phyloP scores from a whole-genome alignment of 2,888 invertebrate genomes.

The Tipula confusa region DNA sequence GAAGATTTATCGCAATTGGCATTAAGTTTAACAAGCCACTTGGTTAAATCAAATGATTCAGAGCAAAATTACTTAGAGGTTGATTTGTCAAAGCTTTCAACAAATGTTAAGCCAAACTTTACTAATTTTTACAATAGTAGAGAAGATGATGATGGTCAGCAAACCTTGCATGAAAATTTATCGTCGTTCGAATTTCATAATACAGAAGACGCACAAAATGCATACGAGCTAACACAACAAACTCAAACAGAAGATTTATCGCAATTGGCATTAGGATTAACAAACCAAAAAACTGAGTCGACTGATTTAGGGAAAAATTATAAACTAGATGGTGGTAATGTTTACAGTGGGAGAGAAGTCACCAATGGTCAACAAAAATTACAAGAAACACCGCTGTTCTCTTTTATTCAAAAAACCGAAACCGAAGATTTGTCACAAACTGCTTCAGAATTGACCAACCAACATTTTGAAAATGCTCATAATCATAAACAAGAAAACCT shows the following conservation, averaged over 20 bases:
- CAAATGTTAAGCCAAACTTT: background rate
- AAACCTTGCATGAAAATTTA: background rate
- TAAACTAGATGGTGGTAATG: background rate
- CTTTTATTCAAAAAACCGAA: too few species aligned
- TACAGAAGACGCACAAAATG: background rate
- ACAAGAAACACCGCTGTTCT: too few species aligned
- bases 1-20: slow-evolving; percentile 21
- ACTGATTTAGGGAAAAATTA: background rate
- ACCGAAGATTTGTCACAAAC: background rate
- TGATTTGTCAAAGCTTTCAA: background rate
- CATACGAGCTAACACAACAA: background rate
- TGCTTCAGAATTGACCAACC: background rate
- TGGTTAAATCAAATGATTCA: background rate
- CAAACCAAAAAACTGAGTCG: background rate
- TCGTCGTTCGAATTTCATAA: too few species aligned
- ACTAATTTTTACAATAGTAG: background rate
- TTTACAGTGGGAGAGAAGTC: background rate
- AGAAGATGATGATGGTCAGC: background rate
- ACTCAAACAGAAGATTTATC: background rate
- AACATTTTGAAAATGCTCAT: too few species aligned
- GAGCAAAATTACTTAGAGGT: background rate
- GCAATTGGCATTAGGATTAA: background rate
- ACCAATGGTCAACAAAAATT: background rate
- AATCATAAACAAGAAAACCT: too few species aligned
- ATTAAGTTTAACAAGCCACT: background rate